phyloP scores from a whole-genome alignment of 2,888 invertebrate genomes.

The Polydrusus tereticollis region DNA sequence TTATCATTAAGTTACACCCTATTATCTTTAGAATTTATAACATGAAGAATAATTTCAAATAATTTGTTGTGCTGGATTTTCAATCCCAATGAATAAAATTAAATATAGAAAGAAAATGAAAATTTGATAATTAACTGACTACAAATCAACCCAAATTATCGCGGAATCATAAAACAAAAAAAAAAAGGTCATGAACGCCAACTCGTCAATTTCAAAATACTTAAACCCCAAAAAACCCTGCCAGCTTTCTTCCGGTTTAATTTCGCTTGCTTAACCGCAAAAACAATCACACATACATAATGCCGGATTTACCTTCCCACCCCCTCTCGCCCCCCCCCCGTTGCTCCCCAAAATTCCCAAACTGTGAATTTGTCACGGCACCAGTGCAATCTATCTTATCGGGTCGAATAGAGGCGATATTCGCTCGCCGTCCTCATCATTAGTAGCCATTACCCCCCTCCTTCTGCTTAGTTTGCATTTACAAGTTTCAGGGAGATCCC shows the following conservation, averaged over 20 bases:
- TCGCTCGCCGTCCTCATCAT: conserved; percentile 65
- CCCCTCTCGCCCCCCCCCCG: no score
- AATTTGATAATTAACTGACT: neutral
- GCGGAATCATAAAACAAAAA: neutral
- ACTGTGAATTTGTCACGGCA: conserved; percentile 66
- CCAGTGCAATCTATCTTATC: conserved; percentile 66
- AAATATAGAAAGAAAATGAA: no score
- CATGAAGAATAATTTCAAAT: no score
- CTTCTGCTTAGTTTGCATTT: conserved; percentile 69
- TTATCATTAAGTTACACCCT: no score
- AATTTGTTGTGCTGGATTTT: no score
- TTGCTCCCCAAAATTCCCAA: conserved; percentile 44
- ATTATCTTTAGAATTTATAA: no score
- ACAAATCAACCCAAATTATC: neutral
- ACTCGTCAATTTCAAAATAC: conserved; percentile 18
- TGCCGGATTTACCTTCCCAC: conserved; percentile 12
- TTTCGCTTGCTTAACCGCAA: conserved; percentile 26
- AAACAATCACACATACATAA: conserved; percentile 39
- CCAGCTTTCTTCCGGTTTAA: conserved; percentile 26
- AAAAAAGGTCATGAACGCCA: conserved; percentile 2
- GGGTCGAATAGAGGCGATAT: conserved; percentile 64
- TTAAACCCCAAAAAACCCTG: conserved; percentile 15
- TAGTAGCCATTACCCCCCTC: conserved; percentile 64
- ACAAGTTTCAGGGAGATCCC: conserved; percentile 65
- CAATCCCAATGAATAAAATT: no score